Base-by-base conservation (phyloP, 2,797 vertebrate species). In the Gephyroberyx darwinii region DNA sequence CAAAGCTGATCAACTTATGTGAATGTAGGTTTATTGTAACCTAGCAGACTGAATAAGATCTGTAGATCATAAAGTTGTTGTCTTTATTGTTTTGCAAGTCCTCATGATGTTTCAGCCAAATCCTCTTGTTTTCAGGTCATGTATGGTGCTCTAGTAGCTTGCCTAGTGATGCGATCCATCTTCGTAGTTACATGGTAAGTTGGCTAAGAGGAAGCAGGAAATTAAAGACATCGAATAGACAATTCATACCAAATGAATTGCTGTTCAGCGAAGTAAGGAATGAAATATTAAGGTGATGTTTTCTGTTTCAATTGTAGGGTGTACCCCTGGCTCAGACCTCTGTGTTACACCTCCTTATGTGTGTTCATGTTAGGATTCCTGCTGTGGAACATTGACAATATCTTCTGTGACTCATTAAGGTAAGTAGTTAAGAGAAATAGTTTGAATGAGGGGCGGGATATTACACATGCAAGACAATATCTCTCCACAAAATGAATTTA, bases 121-220 rank as follows among this genome's bases (percentile, higher is more conserved):
- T 26, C 2, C n/a, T 37, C 13, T 37, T 17, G 41, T 67, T 67
- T 82, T 16, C 74, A 99, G 98, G 95, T 99, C 71, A 99, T 99
- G 96, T 99, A 99, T 71, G 97, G 96, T 31, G 89, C 93, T 0
- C 91, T 99, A 31, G 97, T 99, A 52, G 95, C 95, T 58, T 94
- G 95, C 71, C 91, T 99, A 55, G 96, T 99, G 65, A 88, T 99
- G 37, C 94, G 98, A 37, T 96, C 97, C 50, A 87, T 99, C 83
- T 99, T 97, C 92, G 97, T 99, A 88, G 97, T 98, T 51, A 96
- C 96, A 58, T 99, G 98, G 98, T 99, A 90, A 95, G 96, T 90
- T 79, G 54, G 22, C 33, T 26, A 70, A 64, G 8, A 59, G 5
- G 17, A 59, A 3, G 5, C 35, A 47, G 43, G 1, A 22, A 50